phyloP scores from a whole-genome alignment of 1,140 invertebrate genomes.

The Ceratosolen solmsi region DNA sequence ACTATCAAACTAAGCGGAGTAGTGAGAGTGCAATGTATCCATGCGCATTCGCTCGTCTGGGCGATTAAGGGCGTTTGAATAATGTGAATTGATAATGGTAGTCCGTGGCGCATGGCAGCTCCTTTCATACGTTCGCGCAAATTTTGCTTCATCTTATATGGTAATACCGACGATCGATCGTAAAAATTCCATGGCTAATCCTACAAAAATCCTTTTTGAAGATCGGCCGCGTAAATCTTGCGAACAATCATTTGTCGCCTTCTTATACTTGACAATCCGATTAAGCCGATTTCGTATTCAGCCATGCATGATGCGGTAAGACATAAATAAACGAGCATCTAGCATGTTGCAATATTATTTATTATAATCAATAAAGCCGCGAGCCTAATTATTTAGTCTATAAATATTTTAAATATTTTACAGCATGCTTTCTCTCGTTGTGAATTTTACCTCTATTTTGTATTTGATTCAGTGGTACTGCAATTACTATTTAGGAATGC shows the following conservation, averaged over 20 bases:
- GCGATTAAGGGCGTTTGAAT: conserved; percentile 25
- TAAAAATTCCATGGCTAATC: background rate
- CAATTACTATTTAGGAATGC: too few species aligned
- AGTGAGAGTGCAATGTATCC: conserved; percentile 16
- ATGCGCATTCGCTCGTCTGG: background rate
- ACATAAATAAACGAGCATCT: background rate
- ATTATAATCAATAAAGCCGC: background rate
- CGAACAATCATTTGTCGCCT: conserved; percentile 23
- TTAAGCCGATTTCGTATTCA: conserved; percentile 5
- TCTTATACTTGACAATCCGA: background rate
- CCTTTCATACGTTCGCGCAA: background rate
- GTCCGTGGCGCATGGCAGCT: background rate
- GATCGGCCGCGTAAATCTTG: conserved; percentile 22
- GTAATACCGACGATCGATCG: conserved; percentile 3
- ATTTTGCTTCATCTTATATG: background rate
- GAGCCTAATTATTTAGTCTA: too few species aligned
- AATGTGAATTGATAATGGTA: background rate
- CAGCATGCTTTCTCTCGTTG: too few species aligned
- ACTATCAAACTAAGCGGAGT: background rate
- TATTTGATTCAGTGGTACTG: too few species aligned
- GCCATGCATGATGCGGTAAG: background rate
- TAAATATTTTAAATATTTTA: too few species aligned
- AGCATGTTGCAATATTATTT: background rate
- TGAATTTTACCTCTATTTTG: too few species aligned
- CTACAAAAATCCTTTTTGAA: background rate